Conservation (phyloP, 2,888 invertebrate species). For the Morpho deidamia region DNA sequence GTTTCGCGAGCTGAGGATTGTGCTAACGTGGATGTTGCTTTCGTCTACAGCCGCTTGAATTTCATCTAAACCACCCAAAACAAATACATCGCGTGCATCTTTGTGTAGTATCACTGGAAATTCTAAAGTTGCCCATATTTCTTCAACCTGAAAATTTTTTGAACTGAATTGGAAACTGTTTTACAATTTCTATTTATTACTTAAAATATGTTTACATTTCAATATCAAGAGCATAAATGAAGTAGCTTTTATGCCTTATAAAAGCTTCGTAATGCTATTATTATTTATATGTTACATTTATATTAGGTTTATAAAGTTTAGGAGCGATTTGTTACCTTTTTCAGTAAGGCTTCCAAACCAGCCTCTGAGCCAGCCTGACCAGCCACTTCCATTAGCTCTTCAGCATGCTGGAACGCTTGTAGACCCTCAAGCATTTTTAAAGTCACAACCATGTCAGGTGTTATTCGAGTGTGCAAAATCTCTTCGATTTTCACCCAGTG, state of each 20-base stretch:
- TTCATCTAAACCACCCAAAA: constrained; percentile 91
- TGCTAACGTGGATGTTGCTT: constrained; percentile 90
- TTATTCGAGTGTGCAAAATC: constrained; percentile 84
- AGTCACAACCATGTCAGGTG: constrained; percentile 82
- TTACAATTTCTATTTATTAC: too few relatives aligned
- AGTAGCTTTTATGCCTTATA: too few relatives aligned
- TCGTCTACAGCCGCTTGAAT: constrained; percentile 90
- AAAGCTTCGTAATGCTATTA: too few relatives aligned
- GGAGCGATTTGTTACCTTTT: constrained; percentile 73
- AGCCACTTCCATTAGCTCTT: constrained; percentile 89
- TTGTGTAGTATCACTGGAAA: constrained; percentile 88
- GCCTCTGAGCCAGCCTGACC: constrained; percentile 93
- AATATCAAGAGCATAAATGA: too few relatives aligned
- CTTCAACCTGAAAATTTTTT: constrained; percentile 82
- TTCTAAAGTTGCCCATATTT: constrained; percentile 89
- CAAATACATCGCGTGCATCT: constrained; percentile 89
- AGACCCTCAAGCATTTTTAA: constrained; percentile 83
- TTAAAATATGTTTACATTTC: too few relatives aligned
- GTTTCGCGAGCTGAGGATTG: constrained; percentile 91
- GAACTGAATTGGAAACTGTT: too few relatives aligned
- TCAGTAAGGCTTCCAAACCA: constrained; percentile 87
- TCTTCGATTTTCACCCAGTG: constrained; percentile 92
- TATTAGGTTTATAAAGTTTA: too few relatives aligned
- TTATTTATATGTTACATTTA: too few relatives aligned
- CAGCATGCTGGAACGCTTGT: constrained; percentile 85